Evolutionary conservation across 2,888 invertebrate genomes (phyloP).

Genomic region (Cantharis nigra): DNA sequence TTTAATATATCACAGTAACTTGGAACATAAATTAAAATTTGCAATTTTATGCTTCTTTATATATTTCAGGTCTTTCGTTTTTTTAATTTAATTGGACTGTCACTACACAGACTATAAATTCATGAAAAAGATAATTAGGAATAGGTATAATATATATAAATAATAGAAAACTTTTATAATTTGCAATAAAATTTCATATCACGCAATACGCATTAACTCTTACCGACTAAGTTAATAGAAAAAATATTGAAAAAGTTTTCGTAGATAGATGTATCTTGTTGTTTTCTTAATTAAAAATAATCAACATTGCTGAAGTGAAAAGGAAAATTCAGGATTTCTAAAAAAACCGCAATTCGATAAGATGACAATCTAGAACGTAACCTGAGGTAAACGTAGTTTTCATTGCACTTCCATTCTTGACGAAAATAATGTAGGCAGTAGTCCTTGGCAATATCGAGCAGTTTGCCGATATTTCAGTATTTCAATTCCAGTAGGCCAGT

Average conservation of each 20-base stretch:
- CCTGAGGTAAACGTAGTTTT: neutral
- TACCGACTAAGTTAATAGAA: neutral
- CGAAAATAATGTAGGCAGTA: constrained; percentile 11
- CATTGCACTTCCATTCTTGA: constrained; percentile 3
- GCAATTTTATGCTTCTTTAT: too few species aligned
- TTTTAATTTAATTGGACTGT: neutral
- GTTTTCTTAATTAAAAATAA: neutral
- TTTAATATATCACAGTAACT: too few species aligned
- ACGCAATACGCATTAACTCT: neutral
- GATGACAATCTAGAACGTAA: neutral
- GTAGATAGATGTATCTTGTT: neutral
- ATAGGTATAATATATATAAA: neutral
- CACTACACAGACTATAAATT: neutral
- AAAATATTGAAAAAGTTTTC: neutral
- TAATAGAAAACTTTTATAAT: neutral
- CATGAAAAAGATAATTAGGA: neutral
- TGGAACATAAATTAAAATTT: neutral
- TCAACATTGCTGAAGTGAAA: neutral
- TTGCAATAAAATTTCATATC: neutral
- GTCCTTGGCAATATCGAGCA: constrained; percentile 33
- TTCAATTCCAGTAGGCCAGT: constrained; percentile 27
- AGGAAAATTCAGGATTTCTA: neutral
- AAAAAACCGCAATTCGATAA: neutral
- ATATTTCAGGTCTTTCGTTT: neutral
- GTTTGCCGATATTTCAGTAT: constrained; percentile 30